These are phyloP conservation scores for Macropodus opercularis DNA, from an alignment of 2,797 vertebrate species.

Conservation along the genomic window DNA sequence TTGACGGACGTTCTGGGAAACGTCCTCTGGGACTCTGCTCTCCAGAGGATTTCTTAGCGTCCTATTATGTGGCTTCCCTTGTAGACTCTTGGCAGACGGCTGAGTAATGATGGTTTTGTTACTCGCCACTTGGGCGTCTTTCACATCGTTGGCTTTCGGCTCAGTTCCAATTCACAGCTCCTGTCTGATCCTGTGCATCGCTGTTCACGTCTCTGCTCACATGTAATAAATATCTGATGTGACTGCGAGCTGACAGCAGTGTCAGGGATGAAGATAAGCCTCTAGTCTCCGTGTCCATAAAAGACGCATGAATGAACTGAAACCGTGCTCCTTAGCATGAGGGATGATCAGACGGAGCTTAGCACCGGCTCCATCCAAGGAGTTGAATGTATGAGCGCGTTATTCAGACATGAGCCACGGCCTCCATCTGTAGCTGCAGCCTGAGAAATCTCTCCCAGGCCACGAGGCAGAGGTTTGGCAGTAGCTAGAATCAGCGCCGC, in stretches of 20 bases:
- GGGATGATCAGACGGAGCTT: no score
- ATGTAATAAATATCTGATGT: constrained; percentile 36
- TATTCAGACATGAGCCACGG: no score
- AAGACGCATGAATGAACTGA: no score
- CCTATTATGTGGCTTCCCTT: constrained; percentile 62
- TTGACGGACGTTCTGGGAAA: constrained; percentile 66
- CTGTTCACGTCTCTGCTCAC: constrained; percentile 20
- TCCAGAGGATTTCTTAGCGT: constrained; percentile 68
- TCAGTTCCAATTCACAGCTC: constrained; percentile 37
- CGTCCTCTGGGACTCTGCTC: constrained; percentile 53
- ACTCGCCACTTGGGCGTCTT: constrained; percentile 27
- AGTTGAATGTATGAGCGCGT: no score
- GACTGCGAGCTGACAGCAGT: constrained; percentile 30
- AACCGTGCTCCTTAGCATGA: no score
- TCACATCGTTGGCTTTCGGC: constrained; percentile 37
- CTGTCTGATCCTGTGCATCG: constrained; percentile 28
- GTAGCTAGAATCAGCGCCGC: no score
- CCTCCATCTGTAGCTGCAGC: no score
- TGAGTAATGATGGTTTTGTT: constrained; percentile 54
- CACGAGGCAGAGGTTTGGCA: no score
- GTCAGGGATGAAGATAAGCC: constrained; percentile 21
- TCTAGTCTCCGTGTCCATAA: no score
- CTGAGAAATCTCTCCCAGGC: no score
- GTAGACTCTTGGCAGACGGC: constrained; percentile 47
- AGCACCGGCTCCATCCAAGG: no score